phyloP scores from a whole-genome alignment of 2,888 invertebrate species.

The Scaptomyza parva region DNA sequence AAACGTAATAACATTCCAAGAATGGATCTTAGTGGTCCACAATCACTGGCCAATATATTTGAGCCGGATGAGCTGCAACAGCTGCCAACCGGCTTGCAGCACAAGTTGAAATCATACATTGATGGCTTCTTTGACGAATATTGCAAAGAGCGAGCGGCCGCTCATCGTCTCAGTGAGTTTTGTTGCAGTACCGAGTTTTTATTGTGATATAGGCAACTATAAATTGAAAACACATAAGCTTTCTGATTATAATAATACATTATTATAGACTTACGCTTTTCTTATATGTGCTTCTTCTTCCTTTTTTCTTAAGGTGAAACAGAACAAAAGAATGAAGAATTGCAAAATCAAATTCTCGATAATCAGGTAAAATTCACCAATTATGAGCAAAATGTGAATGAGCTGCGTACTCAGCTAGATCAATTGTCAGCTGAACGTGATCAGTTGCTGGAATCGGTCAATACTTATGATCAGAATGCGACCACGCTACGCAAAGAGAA shows the following conservation, averaged over 20 bases:
- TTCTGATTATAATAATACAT: not conserved
- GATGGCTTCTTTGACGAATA: slow-evolving; percentile 89
- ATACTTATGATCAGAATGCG: slow-evolving; percentile 88
- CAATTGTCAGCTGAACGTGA: slow-evolving; percentile 88
- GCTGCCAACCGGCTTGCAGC: slow-evolving; percentile 86
- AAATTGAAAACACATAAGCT: not conserved
- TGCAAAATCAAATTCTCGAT: slow-evolving; percentile 88
- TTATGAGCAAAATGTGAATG: slow-evolving; percentile 87
- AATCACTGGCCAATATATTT: slow-evolving; percentile 84
- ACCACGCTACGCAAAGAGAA: slow-evolving; percentile 89
- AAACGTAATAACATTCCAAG: slow-evolving; percentile 23
- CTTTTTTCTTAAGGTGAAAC: slow-evolving; percentile 64
- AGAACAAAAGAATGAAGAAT: slow-evolving; percentile 84
- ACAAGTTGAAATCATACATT: slow-evolving; percentile 88
- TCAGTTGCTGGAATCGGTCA: slow-evolving; percentile 88
- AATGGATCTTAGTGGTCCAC: slow-evolving; percentile 84
- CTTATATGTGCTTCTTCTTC: not conserved
- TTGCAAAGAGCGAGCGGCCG: slow-evolving; percentile 90
- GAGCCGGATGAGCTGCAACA: slow-evolving; percentile 86
- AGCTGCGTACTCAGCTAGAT: slow-evolving; percentile 88
- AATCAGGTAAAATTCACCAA: slow-evolving; percentile 87
- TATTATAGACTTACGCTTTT: not conserved
- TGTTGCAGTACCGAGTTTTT: not conserved
- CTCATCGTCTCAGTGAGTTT: slow-evolving; percentile 85
- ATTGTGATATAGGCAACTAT: not conserved